Evolutionary conservation across 2,797 vertebrate species (phyloP).

Genomic region (Kryptolebias ocellatus): DNA sequence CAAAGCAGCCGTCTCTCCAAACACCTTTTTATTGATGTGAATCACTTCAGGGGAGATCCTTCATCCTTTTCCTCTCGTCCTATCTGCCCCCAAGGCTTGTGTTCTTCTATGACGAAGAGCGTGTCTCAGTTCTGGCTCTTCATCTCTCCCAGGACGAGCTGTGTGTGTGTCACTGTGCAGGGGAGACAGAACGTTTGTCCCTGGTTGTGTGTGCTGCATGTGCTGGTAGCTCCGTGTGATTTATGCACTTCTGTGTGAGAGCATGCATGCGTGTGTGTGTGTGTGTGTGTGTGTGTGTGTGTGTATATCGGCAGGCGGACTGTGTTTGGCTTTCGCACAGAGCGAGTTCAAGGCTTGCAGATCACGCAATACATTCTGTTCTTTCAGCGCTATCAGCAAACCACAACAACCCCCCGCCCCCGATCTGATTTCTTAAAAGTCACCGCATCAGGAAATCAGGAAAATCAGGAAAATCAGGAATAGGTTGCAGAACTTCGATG

Average conservation of each 20-base stretch:
- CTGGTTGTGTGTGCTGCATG: slow-evolving; percentile 26
- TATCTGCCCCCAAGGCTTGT: slow-evolving; percentile 56
- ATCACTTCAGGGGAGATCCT: slow-evolving; percentile 71
- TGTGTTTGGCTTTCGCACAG: slow-evolving; percentile 37
- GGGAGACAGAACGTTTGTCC: slow-evolving; percentile 29
- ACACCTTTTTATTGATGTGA: slow-evolving; percentile 65
- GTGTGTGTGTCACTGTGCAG: slow-evolving; percentile 7
- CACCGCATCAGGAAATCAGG: slow-evolving; percentile 14
- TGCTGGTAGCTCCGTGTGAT: slow-evolving; percentile 42
- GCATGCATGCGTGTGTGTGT: slow-evolving; percentile 4
- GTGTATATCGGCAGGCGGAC: slow-evolving; percentile 21
- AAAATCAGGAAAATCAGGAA: slow-evolving; percentile 29
- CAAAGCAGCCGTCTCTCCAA: slow-evolving; percentile 59
- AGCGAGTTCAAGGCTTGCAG: slow-evolving; percentile 46
- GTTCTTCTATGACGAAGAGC: slow-evolving; percentile 43
- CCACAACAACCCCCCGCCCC: slow-evolving; percentile 47
- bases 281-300: not conserved
- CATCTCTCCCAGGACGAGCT: slow-evolving; percentile 48
- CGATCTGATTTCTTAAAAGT: slow-evolving; percentile 39
- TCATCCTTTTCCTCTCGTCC: slow-evolving; percentile 56
- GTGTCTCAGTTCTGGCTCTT: slow-evolving; percentile 47
- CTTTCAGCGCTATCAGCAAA: slow-evolving; percentile 56
- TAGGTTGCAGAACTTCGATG: slow-evolving; percentile 24
- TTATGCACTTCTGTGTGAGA: slow-evolving; percentile 37
- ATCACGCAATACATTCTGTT: slow-evolving; percentile 64